Percentiles rank a stretch among this genome's conserved stretches.
These are phyloP conservation scores for Stictonetta naevosa DNA, from an alignment of 2,113 vertebrate genomes.

Conservation along the genomic window DNA sequence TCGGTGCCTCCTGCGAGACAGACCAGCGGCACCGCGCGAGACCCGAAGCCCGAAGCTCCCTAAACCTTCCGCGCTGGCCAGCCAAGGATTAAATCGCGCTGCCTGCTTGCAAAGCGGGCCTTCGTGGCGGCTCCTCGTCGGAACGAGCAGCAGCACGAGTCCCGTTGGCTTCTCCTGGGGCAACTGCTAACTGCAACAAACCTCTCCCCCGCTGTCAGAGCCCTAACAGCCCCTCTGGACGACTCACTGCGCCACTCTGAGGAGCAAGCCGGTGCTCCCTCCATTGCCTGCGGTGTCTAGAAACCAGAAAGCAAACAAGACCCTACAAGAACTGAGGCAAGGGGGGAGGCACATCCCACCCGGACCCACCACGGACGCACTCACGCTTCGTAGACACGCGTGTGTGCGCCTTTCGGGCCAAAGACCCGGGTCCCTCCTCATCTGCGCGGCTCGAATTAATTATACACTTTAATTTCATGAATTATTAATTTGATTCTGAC, in stretches of 20 bases:
- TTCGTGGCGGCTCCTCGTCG: background rate
- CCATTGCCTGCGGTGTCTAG: background rate
- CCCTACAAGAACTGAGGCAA: background rate
- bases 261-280: background rate
- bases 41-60: background rate
- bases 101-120: background rate
- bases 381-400: background rate
- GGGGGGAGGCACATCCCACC: background rate
- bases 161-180: background rate
- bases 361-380: background rate
- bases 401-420: constrained; percentile 50
- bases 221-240: accelerated
- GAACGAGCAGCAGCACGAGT: accelerated
- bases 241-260: background rate
- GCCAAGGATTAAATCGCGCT: too few relatives aligned
- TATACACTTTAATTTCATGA: constrained; percentile 99
- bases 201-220: background rate
- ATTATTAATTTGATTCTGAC: constrained; percentile 99
- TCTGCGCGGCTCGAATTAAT: constrained; percentile 91
- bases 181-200: background rate
- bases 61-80: background rate
- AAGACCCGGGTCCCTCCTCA: constrained; percentile 76
- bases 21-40: background rate
- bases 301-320: background rate
- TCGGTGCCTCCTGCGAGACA: background rate